These are phyloP conservation scores for Strigops habroptila DNA, from an alignment of 2,113 vertebrate genomes.

Conservation along the genomic window DNA sequence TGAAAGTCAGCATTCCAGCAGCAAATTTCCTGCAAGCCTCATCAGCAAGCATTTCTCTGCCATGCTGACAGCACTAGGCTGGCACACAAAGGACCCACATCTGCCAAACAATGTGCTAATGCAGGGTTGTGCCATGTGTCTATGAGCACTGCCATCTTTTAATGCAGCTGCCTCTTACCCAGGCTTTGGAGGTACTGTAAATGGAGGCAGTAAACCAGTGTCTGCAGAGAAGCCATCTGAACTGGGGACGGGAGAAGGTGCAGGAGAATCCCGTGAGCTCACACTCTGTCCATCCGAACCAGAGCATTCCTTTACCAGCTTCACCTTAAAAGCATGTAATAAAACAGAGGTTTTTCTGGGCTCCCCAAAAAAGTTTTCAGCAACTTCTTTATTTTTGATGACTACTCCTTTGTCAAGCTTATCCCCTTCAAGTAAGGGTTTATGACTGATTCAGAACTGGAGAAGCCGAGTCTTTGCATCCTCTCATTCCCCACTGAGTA, in stretches of 20 bases:
- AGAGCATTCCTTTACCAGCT: conserved; percentile 80
- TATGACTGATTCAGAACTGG: neutral
- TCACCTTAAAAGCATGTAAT: conserved; percentile 75
- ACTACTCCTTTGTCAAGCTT: neutral
- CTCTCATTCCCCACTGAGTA: neutral
- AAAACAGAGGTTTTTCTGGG: neutral
- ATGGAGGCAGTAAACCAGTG: conserved; percentile 46
- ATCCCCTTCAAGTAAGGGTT: neutral
- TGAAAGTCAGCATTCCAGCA: neutral
- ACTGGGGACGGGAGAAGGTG: conserved; percentile 81
- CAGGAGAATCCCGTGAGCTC: conserved; percentile 81
- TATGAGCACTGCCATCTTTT: neutral
- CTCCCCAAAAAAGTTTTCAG: neutral
- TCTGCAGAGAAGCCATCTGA: conserved; percentile 78
- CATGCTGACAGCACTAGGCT: neutral
- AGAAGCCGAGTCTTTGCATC: neutral
- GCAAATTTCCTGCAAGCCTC: neutral
- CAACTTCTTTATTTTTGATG: neutral
- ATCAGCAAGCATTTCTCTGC: neutral
- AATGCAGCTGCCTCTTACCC: conserved; percentile 71
- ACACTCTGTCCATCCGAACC: conserved; percentile 71
- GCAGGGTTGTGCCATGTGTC: neutral
- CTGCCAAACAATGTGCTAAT: neutral
- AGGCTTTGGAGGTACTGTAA: conserved; percentile 71
- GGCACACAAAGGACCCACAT: neutral